These are phyloP conservation scores for Nematolebias whitei DNA, from an alignment of 2,113 vertebrate genomes.

Conservation along the genomic window DNA sequence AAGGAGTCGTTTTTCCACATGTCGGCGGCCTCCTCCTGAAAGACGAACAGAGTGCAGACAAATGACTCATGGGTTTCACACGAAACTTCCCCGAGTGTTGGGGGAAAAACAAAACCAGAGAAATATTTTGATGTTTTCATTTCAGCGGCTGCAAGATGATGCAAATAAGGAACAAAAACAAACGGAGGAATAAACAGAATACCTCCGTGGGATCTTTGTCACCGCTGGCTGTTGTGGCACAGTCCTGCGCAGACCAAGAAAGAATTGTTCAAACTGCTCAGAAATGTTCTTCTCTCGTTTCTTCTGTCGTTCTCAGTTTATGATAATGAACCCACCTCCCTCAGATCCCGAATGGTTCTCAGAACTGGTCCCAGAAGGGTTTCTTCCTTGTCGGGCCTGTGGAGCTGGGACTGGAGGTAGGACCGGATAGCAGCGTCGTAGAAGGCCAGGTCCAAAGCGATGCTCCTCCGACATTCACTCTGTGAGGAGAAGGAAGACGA, in stretches of 20 bases:
- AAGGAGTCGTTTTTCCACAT: slow-evolving; percentile 44
- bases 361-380: slow-evolving; percentile 22
- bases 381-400: neutral
- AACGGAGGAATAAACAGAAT: slow-evolving; percentile 30
- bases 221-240: slow-evolving; percentile 7
- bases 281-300: no score
- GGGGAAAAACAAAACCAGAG: neutral
- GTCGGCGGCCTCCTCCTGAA: neutral
- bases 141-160: neutral
- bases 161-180: slow-evolving; percentile 18
- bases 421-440: slow-evolving; percentile 52
- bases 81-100: neutral
- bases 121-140: no score
- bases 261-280: slow-evolving; percentile 36
- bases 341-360: slow-evolving; percentile 39
- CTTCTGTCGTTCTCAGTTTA: no score
- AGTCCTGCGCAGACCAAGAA: slow-evolving; percentile 60
- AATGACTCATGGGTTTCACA: neutral
- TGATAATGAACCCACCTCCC: slow-evolving; percentile 43
- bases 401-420: slow-evolving; percentile 36
- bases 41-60: neutral
- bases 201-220: slow-evolving; percentile 45
- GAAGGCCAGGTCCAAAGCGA: slow-evolving; percentile 71
- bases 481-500: slow-evolving; percentile 31
- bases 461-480: slow-evolving; percentile 72